A percentile compares a stretch with the other conserved stretches of the same genome.
phyloP scores from a whole-genome alignment of 2,888 invertebrate genomes.

The Caenorhabditis doughertyi region DNA sequence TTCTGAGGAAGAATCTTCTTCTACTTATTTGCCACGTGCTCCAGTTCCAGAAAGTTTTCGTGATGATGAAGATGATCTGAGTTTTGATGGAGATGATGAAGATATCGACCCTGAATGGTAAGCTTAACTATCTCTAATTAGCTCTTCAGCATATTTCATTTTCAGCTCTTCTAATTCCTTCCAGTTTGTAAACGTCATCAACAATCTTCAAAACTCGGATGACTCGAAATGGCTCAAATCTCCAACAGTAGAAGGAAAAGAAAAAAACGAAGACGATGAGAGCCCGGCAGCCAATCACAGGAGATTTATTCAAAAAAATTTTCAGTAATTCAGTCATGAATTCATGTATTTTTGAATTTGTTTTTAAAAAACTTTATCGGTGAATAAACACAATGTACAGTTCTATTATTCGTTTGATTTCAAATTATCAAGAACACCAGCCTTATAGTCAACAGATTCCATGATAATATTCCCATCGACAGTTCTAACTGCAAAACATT shows the following conservation, averaged over 20 bases:
- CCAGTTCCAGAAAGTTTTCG: conserved; percentile 56
- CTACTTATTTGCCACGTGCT: conserved; percentile 50
- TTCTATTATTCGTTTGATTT: conserved; percentile 21
- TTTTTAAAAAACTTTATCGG: not conserved
- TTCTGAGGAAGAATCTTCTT: conserved; percentile 42
- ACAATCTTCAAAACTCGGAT: conserved; percentile 45
- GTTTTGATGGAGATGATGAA: conserved; percentile 34
- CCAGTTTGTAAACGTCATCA: conserved; percentile 47
- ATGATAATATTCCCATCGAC: conserved; percentile 57
- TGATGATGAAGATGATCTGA: conserved; percentile 4
- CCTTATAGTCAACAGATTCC: conserved; percentile 61
- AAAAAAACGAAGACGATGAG: conserved; percentile 13
- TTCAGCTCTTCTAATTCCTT: conserved; percentile 45
- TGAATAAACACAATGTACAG: conserved; percentile 46
- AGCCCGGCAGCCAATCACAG: conserved; percentile 37
- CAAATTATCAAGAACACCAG: conserved; percentile 25
- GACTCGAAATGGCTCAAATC: conserved; percentile 30
- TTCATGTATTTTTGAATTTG: not conserved
- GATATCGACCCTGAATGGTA: conserved; percentile 33
- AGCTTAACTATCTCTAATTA: not conserved
- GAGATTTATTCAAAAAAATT: conserved; percentile 39
- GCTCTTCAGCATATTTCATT: not conserved
- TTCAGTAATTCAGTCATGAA: not conserved
- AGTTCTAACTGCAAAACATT: conserved; percentile 42
- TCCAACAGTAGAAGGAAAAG: not conserved